Evolutionary conservation across 30 jellyfish, hydroid and myxozoan genomes (phyloP), one percentile per base, ranked within the genome.

Genomic region (Sanderia malayensis): DNA sequence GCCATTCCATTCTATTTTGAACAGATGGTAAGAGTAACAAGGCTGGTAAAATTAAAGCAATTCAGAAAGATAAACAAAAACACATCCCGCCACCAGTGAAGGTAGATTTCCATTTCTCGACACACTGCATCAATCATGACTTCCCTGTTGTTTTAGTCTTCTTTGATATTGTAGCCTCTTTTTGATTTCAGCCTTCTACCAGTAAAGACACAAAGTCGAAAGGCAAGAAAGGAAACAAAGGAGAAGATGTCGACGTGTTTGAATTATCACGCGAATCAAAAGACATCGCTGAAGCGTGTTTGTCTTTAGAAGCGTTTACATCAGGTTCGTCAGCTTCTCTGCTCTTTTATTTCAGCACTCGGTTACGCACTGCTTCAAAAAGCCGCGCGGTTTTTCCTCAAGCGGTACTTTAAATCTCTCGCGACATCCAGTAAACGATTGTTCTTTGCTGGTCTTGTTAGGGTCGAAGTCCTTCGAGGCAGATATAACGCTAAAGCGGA

Each of bases 221-320:
- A 66, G 61, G 76, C 64, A 58, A 49, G 64, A 49, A 49, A 18
- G 18, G 27, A 46, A 34, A 25, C 19, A 78, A 78, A 65, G 89
- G 76, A 24, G 89, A 64, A 11, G 80, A 45, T 32, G 18, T 61
- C 30, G 80, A 58, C 27, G 13, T 78, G 55, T 78, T 45, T 53
- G 89, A 78, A 45, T 44, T 78, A 44, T 78, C 89, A 2, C 69
- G 89, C 8, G 89, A 78, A 31, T 78, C 89, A 7, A 78, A 44
- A 57, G 44, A 25, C 30, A 34, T 78, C 47, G 89, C 81, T 27
- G 45, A 37, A 0, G n/a, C 61, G 62, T 49, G 61, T 20, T 19
- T 78, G 61, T 31, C 75, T 15, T 26, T 78, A 59, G 89, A 65
- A 10, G 80, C 32, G 29, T 78, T 78, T 33, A 25, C 46, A 9